Percentiles rank a stretch among this genome's conserved stretches.
These are phyloP conservation scores for Pterocles gutturalis DNA, from an alignment of 2,113 vertebrate species.

Conservation along the genomic window DNA sequence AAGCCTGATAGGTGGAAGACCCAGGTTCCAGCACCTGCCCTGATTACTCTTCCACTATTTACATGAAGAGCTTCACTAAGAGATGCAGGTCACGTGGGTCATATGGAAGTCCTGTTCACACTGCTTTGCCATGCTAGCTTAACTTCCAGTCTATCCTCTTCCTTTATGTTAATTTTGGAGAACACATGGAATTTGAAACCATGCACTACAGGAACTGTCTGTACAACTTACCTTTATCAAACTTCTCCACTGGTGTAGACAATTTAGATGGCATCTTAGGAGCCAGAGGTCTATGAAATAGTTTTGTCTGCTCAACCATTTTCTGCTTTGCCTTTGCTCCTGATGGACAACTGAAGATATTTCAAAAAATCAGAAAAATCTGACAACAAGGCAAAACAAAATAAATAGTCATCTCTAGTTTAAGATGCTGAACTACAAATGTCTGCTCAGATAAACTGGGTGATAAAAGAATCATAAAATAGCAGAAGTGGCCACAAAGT, in stretches of 20 bases:
- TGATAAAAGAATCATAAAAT: not conserved
- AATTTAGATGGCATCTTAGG: not conserved
- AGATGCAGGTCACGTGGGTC: not conserved
- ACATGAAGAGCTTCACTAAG: not conserved
- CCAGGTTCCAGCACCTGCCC: not conserved
- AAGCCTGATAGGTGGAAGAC: not conserved
- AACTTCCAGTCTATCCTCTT: not conserved
- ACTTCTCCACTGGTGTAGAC: not conserved
- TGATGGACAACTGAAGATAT: not conserved
- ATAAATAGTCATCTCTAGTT: not conserved
- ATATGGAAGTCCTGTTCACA: not conserved
- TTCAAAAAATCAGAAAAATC: not conserved
- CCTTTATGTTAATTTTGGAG: not conserved
- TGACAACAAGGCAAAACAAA: not conserved
- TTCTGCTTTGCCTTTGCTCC: not conserved
- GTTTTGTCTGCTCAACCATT: slow-evolving; percentile 4
- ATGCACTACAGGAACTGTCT: not conserved
- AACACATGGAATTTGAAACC: not conserved
- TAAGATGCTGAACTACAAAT: not conserved
- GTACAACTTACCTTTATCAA: slow-evolving; percentile 12
- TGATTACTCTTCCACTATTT: not conserved
- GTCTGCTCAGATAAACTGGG: not conserved
- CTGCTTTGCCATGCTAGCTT: not conserved
- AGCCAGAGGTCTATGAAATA: slow-evolving; percentile 41
- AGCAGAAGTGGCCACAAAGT: not conserved